Percentiles rank a stretch among this genome's conserved stretches.
phyloP scores from a whole-genome alignment of 1,140 invertebrate genomes.

The Drosophila busckii region DNA sequence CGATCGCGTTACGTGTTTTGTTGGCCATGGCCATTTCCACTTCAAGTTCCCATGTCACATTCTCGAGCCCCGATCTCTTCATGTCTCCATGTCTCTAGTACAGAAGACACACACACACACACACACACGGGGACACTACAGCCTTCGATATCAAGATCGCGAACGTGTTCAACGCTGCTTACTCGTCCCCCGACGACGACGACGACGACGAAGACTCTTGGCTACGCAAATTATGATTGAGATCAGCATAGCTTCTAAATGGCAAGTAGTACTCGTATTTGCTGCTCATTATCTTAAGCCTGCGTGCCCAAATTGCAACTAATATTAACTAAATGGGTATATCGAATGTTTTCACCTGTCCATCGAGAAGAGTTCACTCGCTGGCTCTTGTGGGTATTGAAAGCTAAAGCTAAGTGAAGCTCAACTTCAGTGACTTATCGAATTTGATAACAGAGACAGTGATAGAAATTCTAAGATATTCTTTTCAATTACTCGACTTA shows the following conservation, averaged over 20 bases:
- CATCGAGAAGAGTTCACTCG: no score
- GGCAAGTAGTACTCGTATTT: slow-evolving; percentile 31
- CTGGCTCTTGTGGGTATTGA: no score
- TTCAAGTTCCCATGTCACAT: slow-evolving; percentile 66
- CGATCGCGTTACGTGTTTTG: slow-evolving; percentile 44
- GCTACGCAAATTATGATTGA: slow-evolving; percentile 46
- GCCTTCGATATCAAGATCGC: slow-evolving; percentile 23
- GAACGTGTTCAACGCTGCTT: slow-evolving; percentile 19
- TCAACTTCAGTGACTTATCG: no score
- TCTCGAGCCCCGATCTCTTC: slow-evolving; percentile 47
- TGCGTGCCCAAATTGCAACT: slow-evolving; percentile 28
- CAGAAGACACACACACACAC: not conserved
- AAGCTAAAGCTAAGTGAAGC: no score
- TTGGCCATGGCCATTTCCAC: slow-evolving; percentile 54
- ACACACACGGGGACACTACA: not conserved
- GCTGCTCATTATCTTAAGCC: slow-evolving; percentile 33
- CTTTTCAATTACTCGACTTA: no score
- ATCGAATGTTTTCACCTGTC: slow-evolving; percentile 1
- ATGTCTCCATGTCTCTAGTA: slow-evolving; percentile 27
- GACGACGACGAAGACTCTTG: slow-evolving; percentile 35
- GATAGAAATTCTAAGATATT: no score
- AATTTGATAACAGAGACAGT: no score
- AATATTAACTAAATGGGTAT: slow-evolving; percentile 24
- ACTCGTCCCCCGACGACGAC: slow-evolving; percentile 27
- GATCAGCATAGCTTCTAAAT: slow-evolving; percentile 19